These are phyloP conservation scores for Atta colombica DNA, from an alignment of 1,140 invertebrate genomes.

Conservation along the genomic window DNA sequence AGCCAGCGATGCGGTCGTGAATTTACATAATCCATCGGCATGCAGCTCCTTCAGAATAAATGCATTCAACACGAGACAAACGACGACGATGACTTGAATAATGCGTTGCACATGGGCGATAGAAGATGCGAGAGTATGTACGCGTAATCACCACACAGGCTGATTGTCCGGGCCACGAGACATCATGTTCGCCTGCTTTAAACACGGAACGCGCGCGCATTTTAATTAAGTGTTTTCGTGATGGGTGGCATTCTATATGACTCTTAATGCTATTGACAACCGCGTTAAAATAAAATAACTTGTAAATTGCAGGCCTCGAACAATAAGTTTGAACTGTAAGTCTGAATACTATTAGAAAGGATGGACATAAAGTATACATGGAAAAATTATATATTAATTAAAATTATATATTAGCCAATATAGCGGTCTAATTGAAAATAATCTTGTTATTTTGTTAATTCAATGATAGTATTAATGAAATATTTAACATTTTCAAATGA, in stretches of 20 bases:
- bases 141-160: constrained; percentile 23
- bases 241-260: constrained; percentile 29
- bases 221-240: constrained; percentile 48
- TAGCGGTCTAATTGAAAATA: too few species aligned
- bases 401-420: too few species aligned
- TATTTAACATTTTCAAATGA: too few species aligned
- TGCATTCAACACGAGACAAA: constrained; percentile 59
- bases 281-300: not conserved
- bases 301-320: not conserved
- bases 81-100: constrained; percentile 54
- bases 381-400: not conserved
- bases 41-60: constrained; percentile 62
- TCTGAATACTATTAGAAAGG: not conserved
- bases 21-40: constrained; percentile 81
- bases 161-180: constrained; percentile 24
- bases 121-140: constrained; percentile 30
- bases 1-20: constrained; percentile 74
- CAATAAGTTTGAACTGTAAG: not conserved
- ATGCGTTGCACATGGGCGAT: constrained; percentile 39
- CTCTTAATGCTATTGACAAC: not conserved
- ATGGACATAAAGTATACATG: not conserved
- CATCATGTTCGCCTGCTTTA: constrained; percentile 46
- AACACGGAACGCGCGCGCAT: constrained; percentile 14
- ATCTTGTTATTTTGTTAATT: too few species aligned
- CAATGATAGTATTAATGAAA: too few species aligned